Evolutionary conservation across 2,113 vertebrate species (phyloP).

Genomic region (Columbina picui): DNA sequence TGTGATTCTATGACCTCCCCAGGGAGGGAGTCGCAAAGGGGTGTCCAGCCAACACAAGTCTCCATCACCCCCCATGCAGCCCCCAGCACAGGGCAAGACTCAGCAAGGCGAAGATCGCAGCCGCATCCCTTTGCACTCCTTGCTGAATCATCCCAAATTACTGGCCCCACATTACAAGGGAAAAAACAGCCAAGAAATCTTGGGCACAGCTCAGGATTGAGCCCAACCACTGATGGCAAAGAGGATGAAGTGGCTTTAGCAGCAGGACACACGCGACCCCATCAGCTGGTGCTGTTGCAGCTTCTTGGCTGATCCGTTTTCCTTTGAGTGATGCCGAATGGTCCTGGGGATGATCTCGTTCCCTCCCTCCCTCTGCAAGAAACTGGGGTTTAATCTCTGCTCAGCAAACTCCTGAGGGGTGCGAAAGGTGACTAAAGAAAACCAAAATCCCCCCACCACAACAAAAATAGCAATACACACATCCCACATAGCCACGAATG

Average conservation of each 20-base stretch:
- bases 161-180: not conserved
- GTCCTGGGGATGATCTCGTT: not conserved
- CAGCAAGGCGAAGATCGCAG: not conserved
- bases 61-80: not conserved
- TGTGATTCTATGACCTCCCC: no score
- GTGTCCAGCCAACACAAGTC: not conserved
- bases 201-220: not conserved
- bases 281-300: not conserved
- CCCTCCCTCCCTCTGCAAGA: not conserved
- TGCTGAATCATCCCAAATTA: not conserved
- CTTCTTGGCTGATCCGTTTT: not conserved
- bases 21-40: not conserved
- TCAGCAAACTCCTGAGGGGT: not conserved
- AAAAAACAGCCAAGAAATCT: not conserved
- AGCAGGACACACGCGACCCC: not conserved
- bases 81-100: not conserved
- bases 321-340: not conserved
- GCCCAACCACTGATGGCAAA: not conserved
- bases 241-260: not conserved
- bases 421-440: not conserved
- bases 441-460: no score
- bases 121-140: not conserved
- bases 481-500: fast-evolving
- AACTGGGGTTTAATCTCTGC: not conserved
- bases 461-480: fast-evolving